Percentiles rank a stretch among this genome's conserved stretches.
phyloP scores from a whole-genome alignment of 2,113 vertebrate genomes.

The Ariopsis seemanni region DNA sequence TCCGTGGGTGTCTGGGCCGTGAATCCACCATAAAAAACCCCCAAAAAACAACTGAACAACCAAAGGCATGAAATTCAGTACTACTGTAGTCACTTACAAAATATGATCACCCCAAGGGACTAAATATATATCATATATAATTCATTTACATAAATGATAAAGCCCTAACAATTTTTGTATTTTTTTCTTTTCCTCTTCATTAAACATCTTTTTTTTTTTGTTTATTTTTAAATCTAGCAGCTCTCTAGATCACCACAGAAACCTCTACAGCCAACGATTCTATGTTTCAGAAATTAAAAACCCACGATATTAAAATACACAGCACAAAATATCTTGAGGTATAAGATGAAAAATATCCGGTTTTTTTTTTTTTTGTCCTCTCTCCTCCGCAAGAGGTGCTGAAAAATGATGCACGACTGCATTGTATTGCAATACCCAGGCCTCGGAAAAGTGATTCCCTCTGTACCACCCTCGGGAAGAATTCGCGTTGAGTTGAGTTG shows the following conservation, averaged over 20 bases:
- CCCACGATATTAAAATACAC: conserved; percentile 99
- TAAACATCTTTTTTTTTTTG: conserved; percentile 49
- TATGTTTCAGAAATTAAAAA: conserved; percentile 92
- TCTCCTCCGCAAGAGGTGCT: conserved; percentile 84
- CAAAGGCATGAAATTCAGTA: conserved; percentile 78
- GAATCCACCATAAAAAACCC: conserved; percentile 9
- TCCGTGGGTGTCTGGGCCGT: conserved; percentile 35
- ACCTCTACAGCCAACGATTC: conserved; percentile 90
- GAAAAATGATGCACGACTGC: conserved; percentile 95
- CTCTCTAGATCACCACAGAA: conserved; percentile 91
- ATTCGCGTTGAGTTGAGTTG: conserved; percentile 62
- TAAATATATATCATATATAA: conserved; percentile 85
- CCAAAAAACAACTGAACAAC: conserved; percentile 59
- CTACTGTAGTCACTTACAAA: conserved; percentile 86
- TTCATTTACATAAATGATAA: conserved; percentile 83
- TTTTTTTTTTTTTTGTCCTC: conserved; percentile 66
- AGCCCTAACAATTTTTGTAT: conserved; percentile 84
- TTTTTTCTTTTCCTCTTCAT: conserved; percentile 50
- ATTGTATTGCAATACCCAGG: conserved; percentile 95
- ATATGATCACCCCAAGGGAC: conserved; percentile 84
- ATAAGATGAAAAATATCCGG: conserved; percentile 99
- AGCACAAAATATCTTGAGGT: conserved; percentile 99
- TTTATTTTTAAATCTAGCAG: conserved; percentile 79
- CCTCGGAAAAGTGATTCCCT: conserved; percentile 82
- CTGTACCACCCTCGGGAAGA: conserved; percentile 86